Evolutionary conservation across 2,888 invertebrate species (phyloP), one percentile per base, ranked within the genome.

Genomic region (Macaria notata): DNA sequence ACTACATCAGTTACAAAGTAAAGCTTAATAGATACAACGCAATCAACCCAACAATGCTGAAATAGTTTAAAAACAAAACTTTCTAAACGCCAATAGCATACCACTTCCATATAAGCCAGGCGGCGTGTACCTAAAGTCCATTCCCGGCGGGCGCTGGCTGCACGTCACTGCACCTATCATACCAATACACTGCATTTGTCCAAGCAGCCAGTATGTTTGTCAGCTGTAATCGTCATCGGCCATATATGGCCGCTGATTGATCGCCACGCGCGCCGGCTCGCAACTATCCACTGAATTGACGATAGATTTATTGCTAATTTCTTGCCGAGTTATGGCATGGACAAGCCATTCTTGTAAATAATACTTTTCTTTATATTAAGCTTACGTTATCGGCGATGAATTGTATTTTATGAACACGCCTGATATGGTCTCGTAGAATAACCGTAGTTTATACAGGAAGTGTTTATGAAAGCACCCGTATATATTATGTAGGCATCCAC

Each of bases 101-200:
- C 9, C 49, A 19, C 54, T 49, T 19, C 58, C 54, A 47, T 54
- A 54, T 36, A 36, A 5, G 4, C 41, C 43, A 43, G 3, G 39
- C 50, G 8, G 19, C 54, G 44, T 29, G 50, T 60, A 52, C 58
- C 56, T 58, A 56, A 60, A 29, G 49, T 48, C 51, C 48, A 46
- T 54, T 46, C 49, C 52, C 49, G 56, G 47, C 9, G 6, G 46
- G 31, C 41, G 49, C 54, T 39, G 49, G 33, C 42, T 54, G 30
- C 45, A 57, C 47, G 50, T 56, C 50, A 50, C 53, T 59, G 42
- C 45, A 38, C 33, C 49, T 50, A 50, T 59, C 54, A 54, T 59
- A 47, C 31, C 48, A 31, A 44, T 47, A 43, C 33, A 56, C 38
- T 19, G 41, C 33, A 33, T 33, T 33, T 4, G 33, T 33, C 33